A percentile compares a stretch with the other conserved stretches of the same genome.
Evolutionary conservation across 2,113 vertebrate species (phyloP).

Genomic region (Cryptotis parvus): DNA sequence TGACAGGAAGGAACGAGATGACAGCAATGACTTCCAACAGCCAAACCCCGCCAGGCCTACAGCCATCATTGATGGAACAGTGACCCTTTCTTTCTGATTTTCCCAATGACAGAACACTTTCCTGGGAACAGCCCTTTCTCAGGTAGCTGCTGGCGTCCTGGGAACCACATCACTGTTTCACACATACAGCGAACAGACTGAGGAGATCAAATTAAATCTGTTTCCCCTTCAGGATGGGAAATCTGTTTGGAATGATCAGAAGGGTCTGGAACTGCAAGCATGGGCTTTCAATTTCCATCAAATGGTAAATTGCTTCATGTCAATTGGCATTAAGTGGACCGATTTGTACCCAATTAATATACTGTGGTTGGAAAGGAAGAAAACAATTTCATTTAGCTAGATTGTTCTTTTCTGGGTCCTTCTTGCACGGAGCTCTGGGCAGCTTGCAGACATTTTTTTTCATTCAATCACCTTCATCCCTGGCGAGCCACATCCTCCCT

Average conservation of each 20-base stretch:
- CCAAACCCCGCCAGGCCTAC: not conserved
- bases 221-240: conserved; percentile 70
- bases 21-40: not conserved
- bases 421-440: conserved; percentile 23
- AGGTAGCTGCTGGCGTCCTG: conserved; percentile 54
- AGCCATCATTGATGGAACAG: not conserved
- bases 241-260: conserved; percentile 68
- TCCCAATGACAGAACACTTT: not conserved
- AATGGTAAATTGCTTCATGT: conserved; percentile 76
- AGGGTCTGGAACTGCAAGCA: conserved; percentile 54
- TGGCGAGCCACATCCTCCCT: not conserved
- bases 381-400: conserved; percentile 66
- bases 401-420: conserved; percentile 38
- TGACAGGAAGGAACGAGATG: not conserved
- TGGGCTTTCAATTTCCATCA: conserved; percentile 70
- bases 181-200: conserved; percentile 68
- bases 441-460: conserved; percentile 2
- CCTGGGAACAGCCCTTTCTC: conserved; percentile 1
- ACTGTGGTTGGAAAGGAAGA: conserved; percentile 49
- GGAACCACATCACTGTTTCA: conserved; percentile 33
- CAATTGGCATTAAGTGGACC: conserved; percentile 73
- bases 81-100: not conserved
- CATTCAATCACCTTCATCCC: not conserved
- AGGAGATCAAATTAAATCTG: conserved; percentile 76
- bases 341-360: conserved; percentile 75